A percentile compares a stretch with the other conserved stretches of the same genome.
phyloP scores from a whole-genome alignment of 2,797 vertebrate species.

The Columba guinea region DNA sequence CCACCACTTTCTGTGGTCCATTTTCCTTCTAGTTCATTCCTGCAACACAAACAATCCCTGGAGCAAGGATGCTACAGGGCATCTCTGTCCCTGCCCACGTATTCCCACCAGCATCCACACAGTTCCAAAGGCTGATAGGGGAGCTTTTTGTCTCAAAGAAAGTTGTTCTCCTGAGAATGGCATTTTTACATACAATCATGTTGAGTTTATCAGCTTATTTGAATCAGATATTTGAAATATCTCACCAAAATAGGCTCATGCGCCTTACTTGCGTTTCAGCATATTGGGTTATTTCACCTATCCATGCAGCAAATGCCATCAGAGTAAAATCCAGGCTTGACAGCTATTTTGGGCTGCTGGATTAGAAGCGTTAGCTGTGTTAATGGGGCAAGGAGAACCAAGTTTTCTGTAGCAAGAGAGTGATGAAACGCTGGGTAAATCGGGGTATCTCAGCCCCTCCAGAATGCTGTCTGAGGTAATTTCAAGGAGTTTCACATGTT shows the following conservation, averaged over 20 bases:
- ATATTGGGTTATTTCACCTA: background rate
- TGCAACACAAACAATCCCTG: background rate
- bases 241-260: background rate
- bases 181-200: background rate
- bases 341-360: conserved; percentile 53
- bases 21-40: background rate
- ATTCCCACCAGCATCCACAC: background rate
- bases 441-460: background rate
- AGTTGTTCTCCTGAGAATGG: background rate
- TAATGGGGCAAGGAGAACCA: conserved; percentile 25
- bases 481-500: background rate
- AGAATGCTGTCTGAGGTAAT: background rate
- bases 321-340: conserved; percentile 35
- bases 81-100: background rate
- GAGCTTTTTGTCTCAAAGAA: background rate
- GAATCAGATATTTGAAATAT: background rate
- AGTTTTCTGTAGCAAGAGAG: background rate
- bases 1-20: background rate
- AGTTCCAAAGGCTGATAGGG: background rate
- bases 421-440: background rate
- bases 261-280: background rate
- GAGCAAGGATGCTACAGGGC: background rate
- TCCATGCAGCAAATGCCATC: background rate
- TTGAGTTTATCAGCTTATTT: background rate
- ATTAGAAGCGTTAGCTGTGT: conserved; percentile 58